Evolutionary conservation across 2,797 vertebrate species (phyloP).

Genomic region (Tinamus major): DNA sequence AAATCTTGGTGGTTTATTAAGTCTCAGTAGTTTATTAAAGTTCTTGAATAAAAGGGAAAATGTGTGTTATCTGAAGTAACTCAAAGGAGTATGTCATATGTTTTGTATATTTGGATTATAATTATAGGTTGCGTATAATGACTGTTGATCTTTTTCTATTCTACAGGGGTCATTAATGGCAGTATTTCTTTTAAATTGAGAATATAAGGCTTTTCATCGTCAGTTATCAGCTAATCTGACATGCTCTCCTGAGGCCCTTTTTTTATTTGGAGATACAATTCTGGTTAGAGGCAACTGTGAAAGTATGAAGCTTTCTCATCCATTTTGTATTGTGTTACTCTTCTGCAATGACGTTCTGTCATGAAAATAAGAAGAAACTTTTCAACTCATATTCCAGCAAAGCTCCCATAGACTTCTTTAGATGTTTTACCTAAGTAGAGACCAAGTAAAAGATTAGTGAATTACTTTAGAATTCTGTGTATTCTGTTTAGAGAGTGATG

Average conservation of each 20-base stretch:
- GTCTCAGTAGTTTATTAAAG: not conserved
- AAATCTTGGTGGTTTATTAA: not conserved
- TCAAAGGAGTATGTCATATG: not conserved
- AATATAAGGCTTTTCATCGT: not conserved
- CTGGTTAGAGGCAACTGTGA: slow-evolving; percentile 9
- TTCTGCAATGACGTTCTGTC: slow-evolving; percentile 5
- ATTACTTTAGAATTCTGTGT: not conserved
- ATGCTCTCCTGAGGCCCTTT: not conserved
- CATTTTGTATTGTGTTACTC: not conserved
- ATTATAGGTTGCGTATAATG: not conserved
- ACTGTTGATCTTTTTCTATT: not conserved
- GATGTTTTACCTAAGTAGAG: not conserved
- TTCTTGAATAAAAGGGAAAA: not conserved
- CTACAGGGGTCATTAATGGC: not conserved
- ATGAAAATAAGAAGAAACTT: slow-evolving; percentile 17
- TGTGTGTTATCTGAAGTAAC: not conserved
- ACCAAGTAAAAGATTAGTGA: not conserved
- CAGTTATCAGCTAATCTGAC: not conserved
- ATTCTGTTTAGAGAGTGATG: slow-evolving; percentile 25
- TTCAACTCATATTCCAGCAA: not conserved
- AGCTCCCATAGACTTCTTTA: not conserved
- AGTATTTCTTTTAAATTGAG: not conserved
- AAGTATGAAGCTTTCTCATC: slow-evolving; percentile 36
- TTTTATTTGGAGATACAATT: not conserved
- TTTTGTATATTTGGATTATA: not conserved